These are phyloP conservation scores for Ptiloglossa arizonensis DNA, from an alignment of 1,140 invertebrate genomes.

Conservation along the genomic window DNA sequence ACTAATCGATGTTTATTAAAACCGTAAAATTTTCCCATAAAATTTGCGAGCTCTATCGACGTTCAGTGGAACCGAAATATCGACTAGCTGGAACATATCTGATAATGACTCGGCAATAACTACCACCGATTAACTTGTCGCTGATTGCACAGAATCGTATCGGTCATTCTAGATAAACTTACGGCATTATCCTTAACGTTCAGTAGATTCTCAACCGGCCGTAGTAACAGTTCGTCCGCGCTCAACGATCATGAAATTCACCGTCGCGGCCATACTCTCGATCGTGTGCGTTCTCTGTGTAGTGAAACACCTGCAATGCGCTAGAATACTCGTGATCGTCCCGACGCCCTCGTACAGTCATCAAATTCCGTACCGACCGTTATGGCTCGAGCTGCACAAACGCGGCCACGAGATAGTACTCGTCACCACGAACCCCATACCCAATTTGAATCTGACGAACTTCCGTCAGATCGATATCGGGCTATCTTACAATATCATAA, in stretches of 20 bases:
- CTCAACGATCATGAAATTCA: neutral
- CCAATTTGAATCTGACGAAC: slow-evolving; percentile 60
- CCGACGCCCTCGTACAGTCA: slow-evolving; percentile 83
- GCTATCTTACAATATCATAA: neutral
- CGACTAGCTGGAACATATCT: no score
- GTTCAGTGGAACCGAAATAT: no score
- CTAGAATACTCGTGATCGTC: slow-evolving; percentile 81
- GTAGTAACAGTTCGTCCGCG: accelerated
- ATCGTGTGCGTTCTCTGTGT: neutral
- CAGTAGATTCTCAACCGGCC: neutral
- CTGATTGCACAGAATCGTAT: no score
- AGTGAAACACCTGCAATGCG: slow-evolving; percentile 31
- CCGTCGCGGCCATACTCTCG: neutral
- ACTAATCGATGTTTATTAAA: no score
- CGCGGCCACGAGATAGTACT: slow-evolving; percentile 80
- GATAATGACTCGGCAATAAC: no score
- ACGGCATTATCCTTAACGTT: no score
- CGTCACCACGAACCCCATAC: slow-evolving; percentile 73
- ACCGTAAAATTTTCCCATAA: no score
- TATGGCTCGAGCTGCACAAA: slow-evolving; percentile 71
- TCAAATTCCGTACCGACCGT: slow-evolving; percentile 80
- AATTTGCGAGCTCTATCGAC: no score
- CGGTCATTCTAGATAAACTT: no score
- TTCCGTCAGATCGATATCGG: slow-evolving; percentile 63
- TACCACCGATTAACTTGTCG: no score